These are phyloP conservation scores for Sarcophaga variegata DNA, from an alignment of 2,888 invertebrate genomes.

Conservation along the genomic window DNA sequence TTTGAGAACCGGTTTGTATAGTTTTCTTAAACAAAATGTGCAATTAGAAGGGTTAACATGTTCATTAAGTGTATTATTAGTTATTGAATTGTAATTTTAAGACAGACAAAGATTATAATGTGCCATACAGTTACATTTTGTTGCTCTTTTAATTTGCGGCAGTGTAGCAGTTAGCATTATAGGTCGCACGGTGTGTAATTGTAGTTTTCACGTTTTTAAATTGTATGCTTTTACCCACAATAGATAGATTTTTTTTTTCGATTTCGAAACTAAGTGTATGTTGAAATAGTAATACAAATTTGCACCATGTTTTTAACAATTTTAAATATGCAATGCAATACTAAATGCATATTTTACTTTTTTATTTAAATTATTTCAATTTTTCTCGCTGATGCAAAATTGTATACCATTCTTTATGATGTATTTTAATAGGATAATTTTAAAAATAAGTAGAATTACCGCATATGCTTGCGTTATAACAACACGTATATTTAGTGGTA, in stretches of 20 bases:
- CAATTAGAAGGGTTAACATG: background rate
- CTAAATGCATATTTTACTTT: background rate
- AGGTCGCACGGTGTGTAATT: background rate
- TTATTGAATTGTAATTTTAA: background rate
- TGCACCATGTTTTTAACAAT: too few species aligned
- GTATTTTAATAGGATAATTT: background rate
- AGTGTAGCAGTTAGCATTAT: background rate
- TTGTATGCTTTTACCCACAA: background rate
- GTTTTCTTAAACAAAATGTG: background rate
- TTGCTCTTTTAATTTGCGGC: background rate
- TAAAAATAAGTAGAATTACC: conserved; percentile 77
- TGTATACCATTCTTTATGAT: conserved; percentile 1
- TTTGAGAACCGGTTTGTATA: background rate
- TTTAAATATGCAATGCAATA: too few species aligned
- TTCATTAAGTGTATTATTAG: background rate
- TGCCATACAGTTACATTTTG: background rate
- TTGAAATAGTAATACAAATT: too few species aligned
- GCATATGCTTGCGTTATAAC: conserved; percentile 80
- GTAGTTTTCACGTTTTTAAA: background rate
- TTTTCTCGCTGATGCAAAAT: conserved; percentile 20
- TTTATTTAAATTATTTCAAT: background rate
- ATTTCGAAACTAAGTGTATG: background rate
- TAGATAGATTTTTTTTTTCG: background rate
- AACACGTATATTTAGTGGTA: conserved; percentile 82
- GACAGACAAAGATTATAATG: background rate